These are phyloP conservation scores for Dermochelys coriacea DNA, from an alignment of 2,797 vertebrate genomes.

Conservation along the genomic window DNA sequence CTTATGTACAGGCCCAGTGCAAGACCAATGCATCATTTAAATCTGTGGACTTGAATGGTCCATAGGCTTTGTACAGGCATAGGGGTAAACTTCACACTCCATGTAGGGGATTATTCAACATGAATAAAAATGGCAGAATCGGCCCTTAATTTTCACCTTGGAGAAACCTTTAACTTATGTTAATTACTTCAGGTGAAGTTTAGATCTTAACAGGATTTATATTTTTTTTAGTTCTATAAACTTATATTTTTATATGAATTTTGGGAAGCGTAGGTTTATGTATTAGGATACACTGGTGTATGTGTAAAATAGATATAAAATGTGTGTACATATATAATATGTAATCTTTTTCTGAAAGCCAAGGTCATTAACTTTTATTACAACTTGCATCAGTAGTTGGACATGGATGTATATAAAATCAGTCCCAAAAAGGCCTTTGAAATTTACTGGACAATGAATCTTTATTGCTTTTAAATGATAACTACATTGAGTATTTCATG, in stretches of 20 bases:
- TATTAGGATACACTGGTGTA: background rate
- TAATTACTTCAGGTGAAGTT: background rate
- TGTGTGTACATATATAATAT: background rate
- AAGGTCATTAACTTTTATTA: background rate
- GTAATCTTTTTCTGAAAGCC: background rate
- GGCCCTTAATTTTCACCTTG: background rate
- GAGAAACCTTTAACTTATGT: background rate
- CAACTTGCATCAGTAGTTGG: background rate
- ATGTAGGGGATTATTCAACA: rapidly evolving
- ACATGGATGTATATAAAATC: background rate
- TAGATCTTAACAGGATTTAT: background rate
- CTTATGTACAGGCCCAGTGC: background rate
- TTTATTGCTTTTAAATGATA: background rate
- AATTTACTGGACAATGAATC: rapidly evolving
- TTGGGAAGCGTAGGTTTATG: background rate
- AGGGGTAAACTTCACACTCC: background rate
- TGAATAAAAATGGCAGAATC: background rate
- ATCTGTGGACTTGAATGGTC: background rate
- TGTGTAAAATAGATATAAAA: background rate
- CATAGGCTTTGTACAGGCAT: rapidly evolving
- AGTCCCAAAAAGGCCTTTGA: background rate
- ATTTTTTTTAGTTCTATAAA: background rate
- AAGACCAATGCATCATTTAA: background rate
- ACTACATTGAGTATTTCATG: background rate
- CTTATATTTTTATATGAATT: background rate